Evolutionary conservation across 2,113 vertebrate genomes (phyloP), one percentile per base, ranked within the genome.

Genomic region (Odontesthes bonariensis): DNA sequence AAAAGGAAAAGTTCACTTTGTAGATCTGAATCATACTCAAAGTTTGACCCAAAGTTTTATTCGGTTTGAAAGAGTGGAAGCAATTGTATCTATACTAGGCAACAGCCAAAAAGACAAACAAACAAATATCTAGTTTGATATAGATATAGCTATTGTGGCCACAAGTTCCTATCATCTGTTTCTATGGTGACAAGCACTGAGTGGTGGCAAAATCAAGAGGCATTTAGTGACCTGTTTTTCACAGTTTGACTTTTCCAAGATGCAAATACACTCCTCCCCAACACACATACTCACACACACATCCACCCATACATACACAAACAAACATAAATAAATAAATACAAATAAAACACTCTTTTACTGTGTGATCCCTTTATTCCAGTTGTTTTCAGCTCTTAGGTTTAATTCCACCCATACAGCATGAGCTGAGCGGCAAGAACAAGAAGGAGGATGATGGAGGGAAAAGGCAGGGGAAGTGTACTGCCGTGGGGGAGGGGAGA

Each of bases 171-270:
- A 85, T 90, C 69, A 93, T 91, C 66, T 81, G 93, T 94, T 94
- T 93, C 93, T 93, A 94, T 93, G 91, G 93, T 90, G 92, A 94
- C 92, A 90, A 89, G 63, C 87, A 89, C 89, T 74, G 85, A 90
- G 76, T 81, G 84, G 69, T 66, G 73, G 72, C 81, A 81, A 81
- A 78, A 91, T 81, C 79, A 56, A 80, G 81, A 75, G 86, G 85
- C 79, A 79, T 81, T 74, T 71, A 59, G 64, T 85, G 84, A 87
- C 87, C 86, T 77, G 81, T 76, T 92, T 91, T 81, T 77, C 73
- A 82, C 78, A 77, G 80, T 85, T 83, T 84, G 77, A 91, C 82
- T 91, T 87, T 80, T 78, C 54, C 69, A 65, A 82, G 74, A 83
- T 61, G 51, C 53, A 87, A 87, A 73, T 70, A 61, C 86, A 52